These are phyloP conservation scores for Onychostoma macrolepis DNA, from an alignment of 2,113 vertebrate species.

Conservation along the genomic window DNA sequence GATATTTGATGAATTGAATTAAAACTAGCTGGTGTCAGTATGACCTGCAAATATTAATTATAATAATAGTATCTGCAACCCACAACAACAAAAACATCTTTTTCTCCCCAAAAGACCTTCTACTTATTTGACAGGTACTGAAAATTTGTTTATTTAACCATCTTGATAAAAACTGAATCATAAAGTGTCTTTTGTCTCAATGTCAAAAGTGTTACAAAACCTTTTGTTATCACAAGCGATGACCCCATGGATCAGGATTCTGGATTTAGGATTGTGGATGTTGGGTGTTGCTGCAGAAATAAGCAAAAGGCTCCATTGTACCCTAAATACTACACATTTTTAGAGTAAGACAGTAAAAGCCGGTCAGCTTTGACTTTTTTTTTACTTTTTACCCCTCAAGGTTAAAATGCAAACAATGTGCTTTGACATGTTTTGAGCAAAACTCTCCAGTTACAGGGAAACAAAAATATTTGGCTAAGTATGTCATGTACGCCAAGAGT, in stretches of 20 bases:
- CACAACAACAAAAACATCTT: not conserved
- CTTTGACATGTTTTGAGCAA: not conserved
- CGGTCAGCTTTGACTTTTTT: not conserved
- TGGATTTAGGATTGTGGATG: not conserved
- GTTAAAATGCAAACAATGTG: not conserved
- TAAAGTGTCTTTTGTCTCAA: not conserved
- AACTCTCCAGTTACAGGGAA: not conserved
- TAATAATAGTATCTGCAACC: not conserved
- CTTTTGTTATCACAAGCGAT: not conserved
- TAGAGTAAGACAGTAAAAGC: not conserved
- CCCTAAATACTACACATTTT: not conserved
- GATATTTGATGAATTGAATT: not conserved
- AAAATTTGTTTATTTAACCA: too few relatives aligned
- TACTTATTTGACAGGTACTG: not conserved
- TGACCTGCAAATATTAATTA: not conserved
- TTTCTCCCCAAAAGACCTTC: not conserved
- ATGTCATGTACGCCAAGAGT: not conserved
- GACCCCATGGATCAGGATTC: not conserved
- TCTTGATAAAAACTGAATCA: not conserved
- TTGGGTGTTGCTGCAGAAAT: not conserved
- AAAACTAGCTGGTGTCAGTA: not conserved
- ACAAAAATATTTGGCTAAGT: not conserved
- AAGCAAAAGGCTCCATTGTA: not conserved
- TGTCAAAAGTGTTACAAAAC: not conserved
- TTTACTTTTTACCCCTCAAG: too few relatives aligned